phyloP scores from a whole-genome alignment of 2,797 vertebrate species.

The Hemibagrus guttatus region DNA sequence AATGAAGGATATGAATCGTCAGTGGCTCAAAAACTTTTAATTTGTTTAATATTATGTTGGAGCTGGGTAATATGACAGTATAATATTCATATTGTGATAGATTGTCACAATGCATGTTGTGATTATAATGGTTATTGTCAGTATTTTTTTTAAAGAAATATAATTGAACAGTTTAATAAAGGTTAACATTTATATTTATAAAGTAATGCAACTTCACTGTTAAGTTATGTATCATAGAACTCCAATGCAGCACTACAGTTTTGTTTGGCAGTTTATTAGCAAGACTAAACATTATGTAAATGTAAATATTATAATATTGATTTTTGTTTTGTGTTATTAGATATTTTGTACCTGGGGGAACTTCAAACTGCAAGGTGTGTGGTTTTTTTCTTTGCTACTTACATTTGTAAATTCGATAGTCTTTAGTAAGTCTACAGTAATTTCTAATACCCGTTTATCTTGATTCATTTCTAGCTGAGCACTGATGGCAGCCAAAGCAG shows the following conservation, averaged over 20 bases:
- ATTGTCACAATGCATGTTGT: too few species aligned
- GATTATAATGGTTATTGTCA: too few species aligned
- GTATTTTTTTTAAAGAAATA: neutral
- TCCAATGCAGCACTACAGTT: neutral
- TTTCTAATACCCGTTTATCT: neutral
- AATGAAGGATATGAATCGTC: conserved; percentile 17
- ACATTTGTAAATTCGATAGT: neutral
- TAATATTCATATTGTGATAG: neutral
- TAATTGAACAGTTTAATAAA: neutral
- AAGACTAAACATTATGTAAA: too few species aligned
- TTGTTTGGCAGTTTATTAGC: neutral
- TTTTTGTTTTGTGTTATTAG: conserved; percentile 1
- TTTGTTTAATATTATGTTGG: neutral
- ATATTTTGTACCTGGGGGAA: neutral
- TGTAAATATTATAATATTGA: neutral
- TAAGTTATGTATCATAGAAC: neutral
- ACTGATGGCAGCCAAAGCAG: conserved; percentile 24
- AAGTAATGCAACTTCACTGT: neutral
- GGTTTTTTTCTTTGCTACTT: neutral
- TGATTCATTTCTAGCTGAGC: conserved; percentile 22
- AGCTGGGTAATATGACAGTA: neutral
- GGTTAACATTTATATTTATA: neutral
- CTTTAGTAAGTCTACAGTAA: neutral
- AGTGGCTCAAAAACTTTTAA: neutral
- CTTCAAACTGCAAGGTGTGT: conserved; percentile 32